Evolutionary conservation across 2,797 vertebrate genomes (phyloP).

Genomic region (Carduelis carduelis): DNA sequence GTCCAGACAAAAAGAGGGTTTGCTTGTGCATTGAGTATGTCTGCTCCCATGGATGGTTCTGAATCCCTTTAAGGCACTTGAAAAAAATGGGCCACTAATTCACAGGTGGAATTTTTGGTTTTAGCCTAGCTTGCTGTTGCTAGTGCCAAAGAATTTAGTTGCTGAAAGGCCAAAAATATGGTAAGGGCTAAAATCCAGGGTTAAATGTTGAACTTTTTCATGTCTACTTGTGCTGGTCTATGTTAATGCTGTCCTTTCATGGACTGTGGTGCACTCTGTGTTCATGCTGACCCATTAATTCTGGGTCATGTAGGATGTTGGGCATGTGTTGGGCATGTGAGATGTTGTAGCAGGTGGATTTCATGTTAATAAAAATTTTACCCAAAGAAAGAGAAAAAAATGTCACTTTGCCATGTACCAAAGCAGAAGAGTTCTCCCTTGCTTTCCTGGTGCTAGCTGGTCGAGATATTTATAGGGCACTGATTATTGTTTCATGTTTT

Average conservation of each 20-base stretch:
- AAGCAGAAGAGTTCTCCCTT: background rate
- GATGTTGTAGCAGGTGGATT: background rate
- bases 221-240: background rate
- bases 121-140: background rate
- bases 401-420: background rate
- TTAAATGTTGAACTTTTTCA: background rate
- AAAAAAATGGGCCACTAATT: background rate
- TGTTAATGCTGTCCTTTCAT: background rate
- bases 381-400: background rate
- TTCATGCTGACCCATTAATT: background rate
- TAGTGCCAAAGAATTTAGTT: background rate
- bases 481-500: background rate
- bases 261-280: background rate
- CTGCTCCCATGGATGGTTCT: background rate
- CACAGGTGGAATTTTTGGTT: background rate
- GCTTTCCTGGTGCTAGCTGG: background rate
- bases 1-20: background rate
- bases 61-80: background rate
- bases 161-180: background rate
- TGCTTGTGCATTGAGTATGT: background rate
- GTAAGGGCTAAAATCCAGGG: background rate
- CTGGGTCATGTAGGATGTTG: background rate
- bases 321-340: background rate
- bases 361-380: slow-evolving; percentile 2
- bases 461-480: background rate